Evolutionary conservation across 2,113 vertebrate genomes (phyloP).

Genomic region (Sakesphorus luctuosus): DNA sequence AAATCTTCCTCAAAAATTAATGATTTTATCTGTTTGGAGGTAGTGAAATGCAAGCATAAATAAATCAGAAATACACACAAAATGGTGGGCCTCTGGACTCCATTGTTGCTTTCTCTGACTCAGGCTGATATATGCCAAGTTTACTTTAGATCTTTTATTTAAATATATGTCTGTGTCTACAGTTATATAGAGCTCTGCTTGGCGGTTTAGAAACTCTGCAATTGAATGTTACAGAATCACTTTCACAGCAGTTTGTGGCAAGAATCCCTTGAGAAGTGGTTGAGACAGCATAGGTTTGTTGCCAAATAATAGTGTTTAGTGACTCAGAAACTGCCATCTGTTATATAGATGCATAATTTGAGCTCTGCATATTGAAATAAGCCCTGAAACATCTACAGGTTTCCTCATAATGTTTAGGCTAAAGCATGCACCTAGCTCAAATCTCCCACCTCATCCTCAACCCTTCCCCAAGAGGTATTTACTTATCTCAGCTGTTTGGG

Average conservation of each 20-base stretch:
- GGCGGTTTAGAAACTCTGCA: neutral
- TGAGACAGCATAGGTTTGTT: conserved; percentile 17
- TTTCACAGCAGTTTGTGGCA: conserved; percentile 38
- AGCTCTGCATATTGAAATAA: conserved; percentile 49
- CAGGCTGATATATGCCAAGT: neutral
- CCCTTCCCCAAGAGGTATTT: neutral
- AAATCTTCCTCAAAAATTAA: neutral
- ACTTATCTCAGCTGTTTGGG: neutral
- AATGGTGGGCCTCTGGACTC: neutral
- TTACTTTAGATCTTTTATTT: neutral
- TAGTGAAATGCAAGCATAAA: neutral
- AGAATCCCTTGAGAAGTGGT: conserved; percentile 54
- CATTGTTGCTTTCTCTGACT: neutral
- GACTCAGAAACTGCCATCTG: conserved; percentile 71
- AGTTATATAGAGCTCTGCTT: neutral
- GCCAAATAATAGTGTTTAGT: conserved; percentile 65
- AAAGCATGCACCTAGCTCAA: neutral
- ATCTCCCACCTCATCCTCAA: neutral
- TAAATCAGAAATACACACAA: neutral
- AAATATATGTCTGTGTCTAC: neutral
- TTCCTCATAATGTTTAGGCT: neutral
- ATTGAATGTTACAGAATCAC: neutral
- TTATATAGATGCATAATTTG: conserved; percentile 41
- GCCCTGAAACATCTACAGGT: conserved; percentile 52
- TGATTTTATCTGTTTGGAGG: neutral